Evolutionary conservation across 2,113 vertebrate species (phyloP).

Genomic region (Leptocoma aspasia): DNA sequence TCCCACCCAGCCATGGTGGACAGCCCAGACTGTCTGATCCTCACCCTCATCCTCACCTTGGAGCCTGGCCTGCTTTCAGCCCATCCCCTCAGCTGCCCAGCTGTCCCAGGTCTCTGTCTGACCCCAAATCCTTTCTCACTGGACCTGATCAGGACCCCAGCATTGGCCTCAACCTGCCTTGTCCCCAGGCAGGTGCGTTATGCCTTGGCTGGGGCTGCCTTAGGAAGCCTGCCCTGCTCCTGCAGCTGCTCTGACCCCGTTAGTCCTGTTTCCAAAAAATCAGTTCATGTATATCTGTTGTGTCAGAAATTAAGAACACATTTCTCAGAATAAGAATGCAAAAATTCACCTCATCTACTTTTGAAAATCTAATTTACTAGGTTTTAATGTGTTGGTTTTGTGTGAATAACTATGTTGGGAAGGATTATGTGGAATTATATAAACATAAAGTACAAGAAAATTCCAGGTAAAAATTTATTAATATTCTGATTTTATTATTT

Average conservation of each 20-base stretch:
- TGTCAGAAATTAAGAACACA: neutral
- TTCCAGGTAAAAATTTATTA: neutral
- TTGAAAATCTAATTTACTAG: neutral
- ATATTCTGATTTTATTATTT: neutral
- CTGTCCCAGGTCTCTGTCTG: neutral
- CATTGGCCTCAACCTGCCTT: neutral
- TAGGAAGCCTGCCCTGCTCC: neutral
- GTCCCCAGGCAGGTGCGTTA: too few species aligned
- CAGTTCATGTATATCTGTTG: neutral
- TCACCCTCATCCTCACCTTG: accelerated
- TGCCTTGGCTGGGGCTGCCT: neutral
- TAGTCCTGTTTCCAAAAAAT: neutral
- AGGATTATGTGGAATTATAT: neutral
- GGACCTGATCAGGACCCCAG: too few species aligned
- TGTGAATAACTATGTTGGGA: neutral
- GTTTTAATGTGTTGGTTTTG: neutral
- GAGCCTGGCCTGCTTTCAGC: neutral
- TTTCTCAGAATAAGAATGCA: neutral
- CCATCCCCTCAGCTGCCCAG: neutral
- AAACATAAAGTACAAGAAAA: neutral
- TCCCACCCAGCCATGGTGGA: neutral
- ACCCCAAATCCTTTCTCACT: neutral
- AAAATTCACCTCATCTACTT: neutral
- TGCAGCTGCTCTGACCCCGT: neutral
- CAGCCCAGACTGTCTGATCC: neutral